Evolutionary conservation across 1,140 invertebrate species (phyloP).

Genomic region (Ladona fulva): DNA sequence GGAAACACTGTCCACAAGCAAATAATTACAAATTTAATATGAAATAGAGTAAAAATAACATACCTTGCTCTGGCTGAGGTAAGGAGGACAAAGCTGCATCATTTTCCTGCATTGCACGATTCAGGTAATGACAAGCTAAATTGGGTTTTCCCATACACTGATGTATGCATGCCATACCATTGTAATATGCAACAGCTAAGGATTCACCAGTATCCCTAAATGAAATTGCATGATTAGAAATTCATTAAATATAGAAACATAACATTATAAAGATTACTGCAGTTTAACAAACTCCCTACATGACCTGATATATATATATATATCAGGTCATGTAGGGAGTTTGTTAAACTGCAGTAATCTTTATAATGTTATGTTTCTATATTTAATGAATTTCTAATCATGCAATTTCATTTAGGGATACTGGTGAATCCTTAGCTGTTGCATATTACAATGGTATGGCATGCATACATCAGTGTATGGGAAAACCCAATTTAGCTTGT

Average conservation of each 20-base stretch:
- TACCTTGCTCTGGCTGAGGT: slow-evolving; percentile 36
- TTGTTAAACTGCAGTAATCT: too few species aligned
- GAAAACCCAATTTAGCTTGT: slow-evolving; percentile 75
- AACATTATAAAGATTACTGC: too few species aligned
- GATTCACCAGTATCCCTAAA: slow-evolving; percentile 51
- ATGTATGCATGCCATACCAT: slow-evolving; percentile 83
- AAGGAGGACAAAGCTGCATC: slow-evolving; percentile 46
- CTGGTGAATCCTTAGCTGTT: slow-evolving; percentile 54
- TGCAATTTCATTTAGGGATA: slow-evolving; percentile 37
- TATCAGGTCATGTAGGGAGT: too few species aligned
- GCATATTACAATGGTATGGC: slow-evolving; percentile 86
- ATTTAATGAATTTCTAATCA: too few species aligned
- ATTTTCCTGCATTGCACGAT: slow-evolving; percentile 75
- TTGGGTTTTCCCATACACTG: slow-evolving; percentile 78
- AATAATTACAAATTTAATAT: too few species aligned
- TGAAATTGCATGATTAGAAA: slow-evolving; percentile 25
- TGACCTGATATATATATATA: too few species aligned
- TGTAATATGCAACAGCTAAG: slow-evolving; percentile 66
- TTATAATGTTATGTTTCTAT: too few species aligned
- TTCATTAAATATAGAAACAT: too few species aligned
- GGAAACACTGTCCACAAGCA: too few species aligned
- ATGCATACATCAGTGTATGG: slow-evolving; percentile 75
- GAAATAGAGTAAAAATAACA: background rate
- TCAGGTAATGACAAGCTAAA: slow-evolving; percentile 74
- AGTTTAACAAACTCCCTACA: too few species aligned